A percentile compares a stretch with the other conserved stretches of the same genome.
These are phyloP conservation scores for Acestrorhynchus altus DNA, from an alignment of 2,797 vertebrate species.

Conservation along the genomic window DNA sequence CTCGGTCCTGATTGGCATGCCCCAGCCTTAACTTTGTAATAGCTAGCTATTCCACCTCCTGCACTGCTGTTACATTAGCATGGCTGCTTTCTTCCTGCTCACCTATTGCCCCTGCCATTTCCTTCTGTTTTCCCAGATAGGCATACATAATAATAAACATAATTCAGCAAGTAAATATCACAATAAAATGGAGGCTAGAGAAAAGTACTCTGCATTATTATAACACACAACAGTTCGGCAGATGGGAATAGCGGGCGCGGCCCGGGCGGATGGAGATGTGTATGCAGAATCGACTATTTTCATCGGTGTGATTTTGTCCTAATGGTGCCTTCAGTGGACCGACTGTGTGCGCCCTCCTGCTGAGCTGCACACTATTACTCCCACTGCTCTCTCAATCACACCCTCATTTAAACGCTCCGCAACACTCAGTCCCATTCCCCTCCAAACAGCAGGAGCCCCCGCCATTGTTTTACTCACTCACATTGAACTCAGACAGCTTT, in stretches of 20 bases:
- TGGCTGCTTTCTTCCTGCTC: constrained; percentile 45
- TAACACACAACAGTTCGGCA: constrained; percentile 61
- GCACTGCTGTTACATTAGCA: constrained; percentile 69
- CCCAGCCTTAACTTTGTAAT: constrained; percentile 65
- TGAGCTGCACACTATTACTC: constrained; percentile 54
- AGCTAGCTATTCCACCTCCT: constrained; percentile 64
- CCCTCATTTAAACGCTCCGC: constrained; percentile 55
- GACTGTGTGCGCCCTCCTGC: constrained; percentile 49
- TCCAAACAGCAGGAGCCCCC: constrained; percentile 27
- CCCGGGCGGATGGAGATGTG: constrained; percentile 47
- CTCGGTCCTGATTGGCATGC: constrained; percentile 62
- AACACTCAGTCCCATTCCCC: constrained; percentile 24
- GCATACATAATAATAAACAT: constrained; percentile 60
- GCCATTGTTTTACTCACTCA: constrained; percentile 45
- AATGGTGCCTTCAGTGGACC: constrained; percentile 55
- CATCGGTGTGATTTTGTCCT: constrained; percentile 59
- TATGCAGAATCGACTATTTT: constrained; percentile 61
- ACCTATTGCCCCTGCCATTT: constrained; percentile 30
- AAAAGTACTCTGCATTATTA: constrained; percentile 61
- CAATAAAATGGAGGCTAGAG: constrained; percentile 57
- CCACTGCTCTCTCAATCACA: constrained; percentile 56
- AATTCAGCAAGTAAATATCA: constrained; percentile 65
- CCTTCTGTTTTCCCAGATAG: constrained; percentile 36
- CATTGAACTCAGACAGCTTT: constrained; percentile 15
- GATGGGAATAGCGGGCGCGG: constrained; percentile 40